Percentiles rank a stretch among this genome's conserved stretches.
Evolutionary conservation across 2,113 vertebrate genomes (phyloP).

Genomic region (Larimichthys crocea): DNA sequence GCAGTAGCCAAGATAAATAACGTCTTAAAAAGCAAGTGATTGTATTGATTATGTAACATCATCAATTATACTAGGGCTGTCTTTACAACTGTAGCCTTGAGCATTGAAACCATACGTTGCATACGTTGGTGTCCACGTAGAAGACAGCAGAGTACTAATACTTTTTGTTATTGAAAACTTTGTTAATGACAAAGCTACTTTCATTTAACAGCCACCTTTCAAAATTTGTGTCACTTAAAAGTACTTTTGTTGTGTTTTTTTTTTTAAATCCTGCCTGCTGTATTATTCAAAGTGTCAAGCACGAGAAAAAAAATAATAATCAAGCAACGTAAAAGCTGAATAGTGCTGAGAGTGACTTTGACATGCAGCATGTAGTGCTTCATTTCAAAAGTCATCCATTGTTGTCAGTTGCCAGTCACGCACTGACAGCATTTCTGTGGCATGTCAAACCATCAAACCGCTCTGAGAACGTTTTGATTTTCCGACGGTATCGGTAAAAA

Average conservation of each 20-base stretch:
- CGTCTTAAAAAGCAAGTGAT: background rate
- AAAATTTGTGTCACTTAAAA: background rate
- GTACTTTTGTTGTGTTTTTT: slow-evolving; percentile 15
- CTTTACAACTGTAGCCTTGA: background rate
- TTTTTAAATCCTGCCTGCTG: slow-evolving; percentile 30
- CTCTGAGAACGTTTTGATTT: slow-evolving; percentile 37
- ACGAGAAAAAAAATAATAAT: background rate
- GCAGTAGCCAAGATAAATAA: background rate
- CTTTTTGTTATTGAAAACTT: background rate
- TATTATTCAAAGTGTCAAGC: slow-evolving; percentile 35
- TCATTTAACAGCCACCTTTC: background rate
- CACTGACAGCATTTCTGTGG: slow-evolving; percentile 46
- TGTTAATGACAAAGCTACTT: background rate
- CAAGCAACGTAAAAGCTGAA: slow-evolving; percentile 26
- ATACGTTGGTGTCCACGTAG: background rate
- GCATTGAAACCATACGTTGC: background rate
- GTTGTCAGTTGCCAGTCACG: slow-evolving; percentile 47
- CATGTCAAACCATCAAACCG: slow-evolving; percentile 49
- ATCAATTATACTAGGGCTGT: background rate
- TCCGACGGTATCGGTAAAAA: background rate
- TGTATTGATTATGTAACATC: slow-evolving; percentile 33
- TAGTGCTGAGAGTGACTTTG: slow-evolving; percentile 35
- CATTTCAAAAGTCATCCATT: slow-evolving; percentile 45
- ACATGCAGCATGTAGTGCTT: slow-evolving; percentile 30
- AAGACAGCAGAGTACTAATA: background rate